A percentile compares a stretch with the other conserved stretches of the same genome.
Evolutionary conservation across 2,113 vertebrate species (phyloP).

Genomic region (Dipodomys ordii): DNA sequence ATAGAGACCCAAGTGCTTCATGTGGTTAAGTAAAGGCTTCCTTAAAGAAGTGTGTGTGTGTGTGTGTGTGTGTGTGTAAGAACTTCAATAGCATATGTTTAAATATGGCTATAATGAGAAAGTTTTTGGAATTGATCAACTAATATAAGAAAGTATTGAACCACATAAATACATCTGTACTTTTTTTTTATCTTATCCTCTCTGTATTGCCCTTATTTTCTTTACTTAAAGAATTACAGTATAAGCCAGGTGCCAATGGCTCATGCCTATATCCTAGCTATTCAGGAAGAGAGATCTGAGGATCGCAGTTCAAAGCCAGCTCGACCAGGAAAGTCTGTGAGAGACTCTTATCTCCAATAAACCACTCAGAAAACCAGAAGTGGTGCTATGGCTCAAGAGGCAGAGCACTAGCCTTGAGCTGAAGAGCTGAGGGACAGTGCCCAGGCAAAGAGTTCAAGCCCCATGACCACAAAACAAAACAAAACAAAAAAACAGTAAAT

Average conservation of each 20-base stretch:
- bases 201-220: not conserved
- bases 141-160: not conserved
- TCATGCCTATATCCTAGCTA: too few relatives aligned
- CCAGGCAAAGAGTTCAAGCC: too few relatives aligned
- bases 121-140: not conserved
- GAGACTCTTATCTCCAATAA: too few relatives aligned
- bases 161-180: not conserved
- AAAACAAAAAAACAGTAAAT: not conserved
- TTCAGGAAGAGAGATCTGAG: too few relatives aligned
- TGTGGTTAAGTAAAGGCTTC: slow-evolving; percentile 6
- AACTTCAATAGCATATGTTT: slow-evolving; percentile 11
- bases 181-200: not conserved
- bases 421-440: too few relatives aligned
- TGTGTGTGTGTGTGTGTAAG: not conserved
- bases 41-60: not conserved
- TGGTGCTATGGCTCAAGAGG: too few relatives aligned
- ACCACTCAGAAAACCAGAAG: too few relatives aligned
- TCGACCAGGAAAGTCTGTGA: too few relatives aligned
- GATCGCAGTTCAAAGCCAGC: too few relatives aligned
- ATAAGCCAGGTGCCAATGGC: too few relatives aligned
- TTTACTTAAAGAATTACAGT: slow-evolving; percentile 13
- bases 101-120: not conserved
- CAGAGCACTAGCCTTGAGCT: too few relatives aligned
- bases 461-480: too few relatives aligned
- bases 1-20: not conserved